Conservation (phyloP, 2,797 vertebrate genomes). For the Hyperoplus immaculatus region DNA sequence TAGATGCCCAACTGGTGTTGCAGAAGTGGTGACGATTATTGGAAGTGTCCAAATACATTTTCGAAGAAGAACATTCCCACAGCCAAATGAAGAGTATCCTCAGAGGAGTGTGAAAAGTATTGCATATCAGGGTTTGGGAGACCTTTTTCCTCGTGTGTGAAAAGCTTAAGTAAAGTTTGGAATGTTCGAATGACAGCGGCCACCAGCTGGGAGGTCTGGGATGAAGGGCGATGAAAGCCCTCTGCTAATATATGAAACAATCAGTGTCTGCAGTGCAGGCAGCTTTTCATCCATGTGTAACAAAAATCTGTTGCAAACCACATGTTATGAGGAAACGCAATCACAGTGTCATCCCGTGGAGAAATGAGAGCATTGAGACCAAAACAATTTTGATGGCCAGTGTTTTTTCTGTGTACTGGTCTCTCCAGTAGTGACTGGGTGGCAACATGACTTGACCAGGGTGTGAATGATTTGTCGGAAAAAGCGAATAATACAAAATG, state of each 20-base stretch:
- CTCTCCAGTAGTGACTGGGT: constrained; percentile 33
- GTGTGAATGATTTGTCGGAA: constrained; percentile 55
- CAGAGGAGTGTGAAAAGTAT: constrained; percentile 35
- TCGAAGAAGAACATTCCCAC: constrained; percentile 16
- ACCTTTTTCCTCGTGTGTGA: constrained; percentile 68
- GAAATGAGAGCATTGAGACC: constrained; percentile 53
- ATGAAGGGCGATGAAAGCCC: constrained; percentile 63
- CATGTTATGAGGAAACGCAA: constrained; percentile 68
- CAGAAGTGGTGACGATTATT: constrained; percentile 14
- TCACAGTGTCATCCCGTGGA: constrained; percentile 64
- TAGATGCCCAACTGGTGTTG: constrained; percentile 25
- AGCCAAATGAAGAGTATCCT: constrained; percentile 18
- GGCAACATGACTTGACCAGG: constrained; percentile 42
- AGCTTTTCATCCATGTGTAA: constrained; percentile 64
- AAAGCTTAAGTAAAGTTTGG: constrained; percentile 67
- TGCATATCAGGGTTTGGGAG: constrained; percentile 54
- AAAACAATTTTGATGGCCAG: constrained; percentile 52
- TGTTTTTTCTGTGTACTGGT: constrained; percentile 45
- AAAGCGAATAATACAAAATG: constrained; percentile 46
- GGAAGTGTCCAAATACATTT: constrained; percentile 17
- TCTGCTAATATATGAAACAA: constrained; percentile 72
- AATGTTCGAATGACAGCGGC: constrained; percentile 62
- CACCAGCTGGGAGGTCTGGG: constrained; percentile 72
- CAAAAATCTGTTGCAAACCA: constrained; percentile 69
- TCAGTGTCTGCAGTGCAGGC: constrained; percentile 66